phyloP scores from a whole-genome alignment of 2,797 vertebrate genomes.

The Syngnathus rostellatus region DNA sequence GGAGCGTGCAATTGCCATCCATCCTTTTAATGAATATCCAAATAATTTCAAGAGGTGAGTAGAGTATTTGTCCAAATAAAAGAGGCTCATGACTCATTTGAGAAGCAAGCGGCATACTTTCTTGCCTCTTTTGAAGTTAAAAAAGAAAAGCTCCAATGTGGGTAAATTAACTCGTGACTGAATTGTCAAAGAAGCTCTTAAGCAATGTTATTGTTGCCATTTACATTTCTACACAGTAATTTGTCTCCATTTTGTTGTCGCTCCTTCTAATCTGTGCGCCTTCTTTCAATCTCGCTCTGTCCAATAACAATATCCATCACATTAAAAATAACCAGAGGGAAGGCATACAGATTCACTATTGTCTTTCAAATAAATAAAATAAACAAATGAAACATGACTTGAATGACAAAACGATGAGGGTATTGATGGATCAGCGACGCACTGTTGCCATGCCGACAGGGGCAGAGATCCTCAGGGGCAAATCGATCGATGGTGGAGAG shows the following conservation, averaged over 20 bases:
- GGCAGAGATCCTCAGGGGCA: constrained; percentile 1
- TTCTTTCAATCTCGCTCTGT: too few species aligned
- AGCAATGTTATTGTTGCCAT: too few species aligned
- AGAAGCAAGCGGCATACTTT: background rate
- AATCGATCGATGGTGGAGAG: constrained; percentile 18
- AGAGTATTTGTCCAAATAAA: constrained; percentile 2
- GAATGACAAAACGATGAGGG: background rate
- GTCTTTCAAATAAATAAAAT: background rate
- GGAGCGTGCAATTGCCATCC: background rate
- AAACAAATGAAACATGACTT: background rate
- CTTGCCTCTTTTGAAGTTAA: background rate
- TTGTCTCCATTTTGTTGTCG: too few species aligned
- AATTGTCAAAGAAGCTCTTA: background rate
- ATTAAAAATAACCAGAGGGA: background rate
- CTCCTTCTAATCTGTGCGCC: too few species aligned
- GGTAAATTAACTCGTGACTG: background rate
- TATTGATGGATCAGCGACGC: background rate
- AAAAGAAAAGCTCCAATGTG: background rate
- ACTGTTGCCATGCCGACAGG: constrained; percentile 27
- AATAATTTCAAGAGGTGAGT: background rate
- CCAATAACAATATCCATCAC: background rate
- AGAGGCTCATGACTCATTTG: background rate
- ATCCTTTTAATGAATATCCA: background rate
- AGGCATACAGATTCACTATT: background rate
- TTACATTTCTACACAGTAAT: too few species aligned